Evolutionary conservation across 2,797 vertebrate species (phyloP).

Genomic region (Vipera latastei): DNA sequence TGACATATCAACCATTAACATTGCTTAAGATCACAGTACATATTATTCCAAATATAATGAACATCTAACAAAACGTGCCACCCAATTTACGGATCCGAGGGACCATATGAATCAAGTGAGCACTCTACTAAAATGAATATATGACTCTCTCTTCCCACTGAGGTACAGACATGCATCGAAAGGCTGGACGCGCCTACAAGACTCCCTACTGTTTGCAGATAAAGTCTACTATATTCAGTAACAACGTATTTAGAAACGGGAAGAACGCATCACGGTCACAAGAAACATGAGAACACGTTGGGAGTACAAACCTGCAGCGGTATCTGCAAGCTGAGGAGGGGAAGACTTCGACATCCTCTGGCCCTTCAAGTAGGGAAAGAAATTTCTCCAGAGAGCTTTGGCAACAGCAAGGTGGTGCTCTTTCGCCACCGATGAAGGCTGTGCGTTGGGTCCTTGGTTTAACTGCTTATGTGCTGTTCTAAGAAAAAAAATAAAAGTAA

Average conservation of each 20-base stretch:
- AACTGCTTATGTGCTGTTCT: constrained; percentile 84
- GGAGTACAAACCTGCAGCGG: constrained; percentile 86
- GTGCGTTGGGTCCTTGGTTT: constrained; percentile 68
- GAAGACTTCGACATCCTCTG: constrained; percentile 83
- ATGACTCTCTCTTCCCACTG: not conserved
- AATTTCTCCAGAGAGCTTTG: constrained; percentile 87
- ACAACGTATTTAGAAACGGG: constrained; percentile 6
- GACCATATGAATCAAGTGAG: constrained; percentile 24
- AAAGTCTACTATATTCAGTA: not conserved
- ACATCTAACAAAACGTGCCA: not conserved
- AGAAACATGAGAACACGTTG: not conserved
- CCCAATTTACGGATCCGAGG: constrained; percentile 6
- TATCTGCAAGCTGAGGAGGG: constrained; percentile 87
- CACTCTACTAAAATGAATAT: not conserved
- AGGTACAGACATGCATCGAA: not conserved
- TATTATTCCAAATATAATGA: not conserved
- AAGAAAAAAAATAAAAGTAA: constrained; percentile 62
- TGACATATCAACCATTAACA: constrained; percentile 1
- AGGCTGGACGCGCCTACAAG: constrained; percentile 15
- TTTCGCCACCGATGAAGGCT: constrained; percentile 77
- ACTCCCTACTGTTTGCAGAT: not conserved
- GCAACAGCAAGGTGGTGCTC: constrained; percentile 97
- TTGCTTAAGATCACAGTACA: constrained; percentile 3
- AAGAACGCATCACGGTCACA: constrained; percentile 1
- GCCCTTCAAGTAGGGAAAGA: constrained; percentile 88